Evolutionary conservation across 2,797 vertebrate genomes (phyloP).

Genomic region (Gastrophryne carolinensis): DNA sequence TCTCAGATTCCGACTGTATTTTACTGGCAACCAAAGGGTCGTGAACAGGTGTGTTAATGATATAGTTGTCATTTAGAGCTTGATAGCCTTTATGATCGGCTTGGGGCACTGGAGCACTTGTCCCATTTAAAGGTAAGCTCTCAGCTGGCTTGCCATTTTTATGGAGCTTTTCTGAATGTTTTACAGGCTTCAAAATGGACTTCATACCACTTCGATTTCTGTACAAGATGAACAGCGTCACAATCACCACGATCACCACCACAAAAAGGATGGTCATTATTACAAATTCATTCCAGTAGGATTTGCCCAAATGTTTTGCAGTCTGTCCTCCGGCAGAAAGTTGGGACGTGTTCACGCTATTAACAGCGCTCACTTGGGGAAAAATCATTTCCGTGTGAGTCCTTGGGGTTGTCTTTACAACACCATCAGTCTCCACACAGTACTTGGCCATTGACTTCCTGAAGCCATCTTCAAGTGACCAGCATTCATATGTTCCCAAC

Average conservation of each 20-base stretch:
- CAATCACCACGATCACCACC: constrained; percentile 71
- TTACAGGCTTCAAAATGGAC: constrained; percentile 83
- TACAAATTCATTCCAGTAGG: constrained; percentile 93
- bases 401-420: constrained; percentile 53
- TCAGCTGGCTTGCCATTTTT: constrained; percentile 75
- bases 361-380: constrained; percentile 31
- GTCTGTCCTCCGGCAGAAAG: constrained; percentile 58
- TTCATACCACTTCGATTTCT: constrained; percentile 85
- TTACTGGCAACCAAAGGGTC: constrained; percentile 76
- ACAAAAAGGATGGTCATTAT: constrained; percentile 84
- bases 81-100: constrained; percentile 94
- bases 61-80: constrained; percentile 87
- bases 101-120: constrained; percentile 64
- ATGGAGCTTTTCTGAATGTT: constrained; percentile 79
- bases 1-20: constrained; percentile 83
- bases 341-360: constrained; percentile 63
- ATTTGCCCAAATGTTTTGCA: constrained; percentile 73
- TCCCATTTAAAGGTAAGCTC: constrained; percentile 86
- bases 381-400: constrained; percentile 48
- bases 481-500: constrained; percentile 86
- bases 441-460: constrained; percentile 87
- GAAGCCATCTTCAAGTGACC: constrained; percentile 88
- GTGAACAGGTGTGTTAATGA: constrained; percentile 77
- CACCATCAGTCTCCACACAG: constrained; percentile 74
- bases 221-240: constrained; percentile 82